Base-by-base conservation (phyloP, 2,113 vertebrate species). In the Procavia capensis region DNA sequence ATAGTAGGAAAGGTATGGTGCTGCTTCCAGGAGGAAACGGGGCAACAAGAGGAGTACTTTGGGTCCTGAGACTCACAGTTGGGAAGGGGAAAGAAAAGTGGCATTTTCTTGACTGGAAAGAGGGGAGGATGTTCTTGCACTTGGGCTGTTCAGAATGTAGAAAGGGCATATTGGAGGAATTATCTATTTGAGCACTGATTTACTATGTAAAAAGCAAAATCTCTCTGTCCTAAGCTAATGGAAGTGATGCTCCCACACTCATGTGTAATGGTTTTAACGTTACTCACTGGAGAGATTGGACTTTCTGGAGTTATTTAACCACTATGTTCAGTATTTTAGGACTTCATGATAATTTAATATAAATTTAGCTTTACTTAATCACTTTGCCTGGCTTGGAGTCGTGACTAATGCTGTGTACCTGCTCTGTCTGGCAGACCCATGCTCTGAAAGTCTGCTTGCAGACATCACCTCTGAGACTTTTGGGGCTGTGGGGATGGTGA, bases 301-400 rank as follows among this genome's bases (percentile, higher is more conserved):
- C 98, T 98, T 99, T 99, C 98, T 99, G 99, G 98, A 99, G 98
- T 99, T 99, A 99, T 99, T 99, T 99, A 99, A 99, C 99, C 99
- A 99, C 99, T 99, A 98, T 98, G 99, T 99, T 99, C 98, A 98
- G 97, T 98, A 98, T 98, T 98, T 98, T 99, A 99, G 99, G 98
- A 96, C 95, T 98, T 98, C 96, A 98, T 98, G 97, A 98, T 98
- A 98, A 99, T 98, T 99, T 99, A 99, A 99, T 99, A 99, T 99
- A 99, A 99, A 99, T 98, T 97, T 99, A 99, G 98, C 97, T 99
- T 99, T 99, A 99, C 98, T 98, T 98, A 98, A 98, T 98, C 94
- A 98, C 68, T 94, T 97, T 98, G 97, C 87, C 94, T 98, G 97
- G 64, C 96, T 98, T 98, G 97, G 97, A 95, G 95, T 98, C 98